phyloP scores from a whole-genome alignment of 2,888 invertebrate species.

The Hoplodrina blanda region DNA sequence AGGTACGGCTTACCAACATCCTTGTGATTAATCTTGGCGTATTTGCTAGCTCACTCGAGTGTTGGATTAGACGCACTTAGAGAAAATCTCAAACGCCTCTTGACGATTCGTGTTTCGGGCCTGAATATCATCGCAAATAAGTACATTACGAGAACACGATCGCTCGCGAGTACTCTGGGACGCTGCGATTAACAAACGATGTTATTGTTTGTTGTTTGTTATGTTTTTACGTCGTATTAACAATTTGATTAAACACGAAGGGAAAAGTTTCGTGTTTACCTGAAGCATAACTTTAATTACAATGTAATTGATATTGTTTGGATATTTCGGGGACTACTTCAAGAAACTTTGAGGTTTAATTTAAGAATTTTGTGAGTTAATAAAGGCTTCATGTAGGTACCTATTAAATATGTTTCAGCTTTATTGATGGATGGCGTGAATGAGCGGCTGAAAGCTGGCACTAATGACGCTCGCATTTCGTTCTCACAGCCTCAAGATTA shows the following conservation, averaged over 20 bases:
- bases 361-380: constrained; percentile 17
- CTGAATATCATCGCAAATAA: constrained; percentile 49
- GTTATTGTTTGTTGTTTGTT: constrained; percentile 20
- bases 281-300: constrained; percentile 18
- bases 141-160: constrained; percentile 34
- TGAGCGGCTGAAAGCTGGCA: constrained; percentile 58
- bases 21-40: constrained; percentile 83
- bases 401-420: constrained; percentile 37
- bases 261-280: constrained; percentile 29
- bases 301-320: constrained; percentile 16
- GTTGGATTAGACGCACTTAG: constrained; percentile 76
- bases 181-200: constrained; percentile 16
- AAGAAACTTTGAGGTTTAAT: constrained; percentile 9
- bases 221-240: constrained; percentile 26
- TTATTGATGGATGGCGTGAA: constrained; percentile 72
- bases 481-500: constrained; percentile 76
- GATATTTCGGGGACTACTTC: neutral
- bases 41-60: constrained; percentile 76
- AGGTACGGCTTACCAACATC: constrained; percentile 82
- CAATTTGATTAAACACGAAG: constrained; percentile 23
- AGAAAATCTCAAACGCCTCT: constrained; percentile 72
- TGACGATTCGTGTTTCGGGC: constrained; percentile 64
- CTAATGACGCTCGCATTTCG: constrained; percentile 77
- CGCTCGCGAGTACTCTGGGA: constrained; percentile 16
- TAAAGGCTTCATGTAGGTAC: constrained; percentile 1